Evolutionary conservation across 2,888 invertebrate species (phyloP), one percentile per base, ranked within the genome.

Genomic region (Chaetogeoica ovagalla): DNA sequence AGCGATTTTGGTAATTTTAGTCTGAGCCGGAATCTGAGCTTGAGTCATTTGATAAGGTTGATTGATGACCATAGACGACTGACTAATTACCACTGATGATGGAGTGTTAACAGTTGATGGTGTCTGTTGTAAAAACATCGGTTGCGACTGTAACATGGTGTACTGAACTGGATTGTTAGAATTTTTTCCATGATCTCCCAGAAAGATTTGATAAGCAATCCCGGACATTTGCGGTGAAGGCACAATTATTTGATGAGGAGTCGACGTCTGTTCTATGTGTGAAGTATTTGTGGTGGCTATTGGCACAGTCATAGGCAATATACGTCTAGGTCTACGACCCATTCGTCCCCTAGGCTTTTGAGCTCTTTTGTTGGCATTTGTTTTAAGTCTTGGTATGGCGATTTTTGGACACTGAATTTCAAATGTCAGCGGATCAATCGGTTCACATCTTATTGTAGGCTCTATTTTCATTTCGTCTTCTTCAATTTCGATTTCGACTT

Each of bases 251-350:
- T 76, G 62, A 71, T 63, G 63, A 23, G 55, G 55, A 39, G 69
- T 71, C 3, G 70, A 13, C 8, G 63, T 9, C 23, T 71, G 70
- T 39, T 71, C 79, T 21, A 79, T 37, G 9, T 65, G 62, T n/a
- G 79, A 39, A 43, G 55, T 57, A 13, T 19, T 63, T 15, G 57
- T 23, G 23, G 70, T 21, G 21, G 55, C 39, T 65, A 71, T 63
- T 1, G 70, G 39, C 19, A 21, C 63, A 11, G 60, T 55, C 79
- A 79, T 79, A 2, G 79, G 79, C 43, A 79, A 71, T 71, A 79
- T 79, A 30, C 71, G 62, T 65, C 79, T 79, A 57, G 77, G 77
- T 77, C n/a, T 79, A 43, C 79, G 75, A 30, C 75, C 66, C 23
- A 43, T 15, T 21, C 59, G 39, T 30, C 43, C 66, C 19, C 30